Base-by-base conservation (phyloP, 1,140 invertebrate genomes). In the Aphelinus atriplicis region DNA sequence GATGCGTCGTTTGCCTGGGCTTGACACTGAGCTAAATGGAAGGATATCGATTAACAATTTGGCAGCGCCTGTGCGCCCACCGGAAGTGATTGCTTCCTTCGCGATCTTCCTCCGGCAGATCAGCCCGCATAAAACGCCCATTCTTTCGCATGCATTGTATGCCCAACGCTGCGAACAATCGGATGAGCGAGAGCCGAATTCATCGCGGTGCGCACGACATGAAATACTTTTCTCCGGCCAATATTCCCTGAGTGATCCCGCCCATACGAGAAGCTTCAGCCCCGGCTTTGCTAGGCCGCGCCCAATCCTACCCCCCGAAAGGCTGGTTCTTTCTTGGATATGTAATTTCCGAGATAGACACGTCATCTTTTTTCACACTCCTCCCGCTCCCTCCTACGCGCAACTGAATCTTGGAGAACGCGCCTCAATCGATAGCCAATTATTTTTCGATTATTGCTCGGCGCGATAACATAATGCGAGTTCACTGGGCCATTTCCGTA, bases 41-140 rank as follows among this genome's bases (percentile, higher is more conserved):
- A 57, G 10, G 48, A 67, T 67, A 67, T 67, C 65, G 65, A 67
- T 67, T 67, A 67, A 67, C 65, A 67, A 67, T 67, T 67, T 67
- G 65, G 51, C 53, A 53, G 10, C 47, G 51, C 51, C 4, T 9
- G 10, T n/a, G 43, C 46, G 2, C 43, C 61, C 26, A 56, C 42
- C 7, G 65, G 45, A 67, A 67, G 53, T 57, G 65, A 67, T 67
- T 67, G 51, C 50, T 47, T 67, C 65, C 50, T 47, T 67, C 65
- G 53, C 53, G 10, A 65, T 65, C n/a, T 65, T 65, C 48, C 63
- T 6, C 7, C 46, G 26, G 26, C 26, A 26, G 26, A 26, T 26
- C 60, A 63, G 61, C 46, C 10, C 9, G 62, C 47, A 48, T 48
- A 48, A 48, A 63, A 48, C 9, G 47, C 43, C 43, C 43, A 10